Conservation (phyloP, 30 jellyfish, hydroid and myxozoan genomes). For the Euphysa ruthae region DNA sequence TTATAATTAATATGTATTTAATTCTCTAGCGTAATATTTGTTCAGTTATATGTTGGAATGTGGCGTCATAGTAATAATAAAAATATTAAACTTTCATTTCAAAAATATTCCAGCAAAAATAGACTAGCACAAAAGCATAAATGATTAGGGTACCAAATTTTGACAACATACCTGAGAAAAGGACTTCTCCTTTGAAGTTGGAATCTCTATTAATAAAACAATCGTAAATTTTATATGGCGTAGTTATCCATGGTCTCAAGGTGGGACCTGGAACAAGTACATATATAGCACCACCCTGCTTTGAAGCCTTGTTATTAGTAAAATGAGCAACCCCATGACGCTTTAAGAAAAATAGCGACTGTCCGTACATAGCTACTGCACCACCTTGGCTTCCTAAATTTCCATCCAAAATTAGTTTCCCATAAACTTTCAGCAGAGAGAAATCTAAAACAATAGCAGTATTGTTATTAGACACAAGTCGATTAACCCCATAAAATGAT, state of each 20-base stretch:
- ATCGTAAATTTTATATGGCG: not conserved
- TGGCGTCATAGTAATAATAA: too few species aligned
- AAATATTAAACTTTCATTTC: too few species aligned
- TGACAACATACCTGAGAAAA: not conserved
- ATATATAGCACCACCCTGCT: constrained; percentile 21
- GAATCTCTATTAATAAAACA: not conserved
- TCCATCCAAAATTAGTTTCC: not conserved
- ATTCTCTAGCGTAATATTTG: too few species aligned
- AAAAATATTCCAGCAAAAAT: too few species aligned
- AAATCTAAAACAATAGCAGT: constrained; percentile 13
- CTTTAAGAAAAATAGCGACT: not conserved
- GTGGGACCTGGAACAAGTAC: constrained; percentile 25
- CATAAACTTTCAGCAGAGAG: not conserved
- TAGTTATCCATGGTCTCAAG: not conserved
- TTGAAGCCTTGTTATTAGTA: not conserved
- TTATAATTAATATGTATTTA: too few species aligned
- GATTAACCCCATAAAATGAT: not conserved
- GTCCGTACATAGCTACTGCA: constrained; percentile 13
- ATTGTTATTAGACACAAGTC: not conserved
- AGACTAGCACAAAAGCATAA: too few species aligned
- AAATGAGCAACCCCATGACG: not conserved
- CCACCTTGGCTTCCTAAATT: constrained; percentile 22
- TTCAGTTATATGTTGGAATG: too few species aligned
- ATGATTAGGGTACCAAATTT: too few species aligned
- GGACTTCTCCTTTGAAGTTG: not conserved